Evolutionary conservation across 2,113 vertebrate species (phyloP).

Genomic region (Dasypus novemcinctus): DNA sequence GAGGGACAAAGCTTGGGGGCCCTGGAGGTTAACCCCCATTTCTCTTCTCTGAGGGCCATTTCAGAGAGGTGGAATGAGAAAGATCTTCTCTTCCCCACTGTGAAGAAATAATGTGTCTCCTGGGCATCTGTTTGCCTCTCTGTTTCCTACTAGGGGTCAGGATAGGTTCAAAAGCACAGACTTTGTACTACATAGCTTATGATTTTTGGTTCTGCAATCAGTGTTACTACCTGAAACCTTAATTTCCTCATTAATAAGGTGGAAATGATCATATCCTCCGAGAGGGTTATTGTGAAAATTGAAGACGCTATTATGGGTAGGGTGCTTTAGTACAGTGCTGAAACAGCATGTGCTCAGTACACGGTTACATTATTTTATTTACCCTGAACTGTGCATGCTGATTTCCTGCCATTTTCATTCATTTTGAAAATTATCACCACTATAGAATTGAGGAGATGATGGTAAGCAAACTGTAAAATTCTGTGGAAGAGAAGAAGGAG

Average conservation of each 20-base stretch:
- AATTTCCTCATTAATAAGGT: background rate
- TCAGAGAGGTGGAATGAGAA: background rate
- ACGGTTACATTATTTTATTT: slow-evolving; percentile 2
- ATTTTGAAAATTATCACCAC: slow-evolving; percentile 7
- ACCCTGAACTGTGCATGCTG: background rate
- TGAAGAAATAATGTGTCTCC: background rate
- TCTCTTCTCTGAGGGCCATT: background rate
- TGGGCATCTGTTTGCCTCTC: background rate
- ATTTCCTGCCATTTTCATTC: background rate
- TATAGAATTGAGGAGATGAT: background rate
- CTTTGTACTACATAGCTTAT: background rate
- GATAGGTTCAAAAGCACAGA: background rate
- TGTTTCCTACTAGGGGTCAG: background rate
- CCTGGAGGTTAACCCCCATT: background rate
- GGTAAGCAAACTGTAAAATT: background rate
- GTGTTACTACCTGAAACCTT: background rate
- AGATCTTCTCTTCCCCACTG: background rate
- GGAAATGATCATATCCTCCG: background rate
- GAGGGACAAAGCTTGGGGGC: background rate
- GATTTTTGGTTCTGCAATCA: background rate
- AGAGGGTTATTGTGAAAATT: background rate
- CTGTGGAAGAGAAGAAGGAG: background rate
- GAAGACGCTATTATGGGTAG: background rate
- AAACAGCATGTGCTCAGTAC: background rate
- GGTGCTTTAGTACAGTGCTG: background rate